These are phyloP conservation scores for Drosophila biarmipes DNA, from an alignment of 1,140 invertebrate genomes.

Conservation along the genomic window DNA sequence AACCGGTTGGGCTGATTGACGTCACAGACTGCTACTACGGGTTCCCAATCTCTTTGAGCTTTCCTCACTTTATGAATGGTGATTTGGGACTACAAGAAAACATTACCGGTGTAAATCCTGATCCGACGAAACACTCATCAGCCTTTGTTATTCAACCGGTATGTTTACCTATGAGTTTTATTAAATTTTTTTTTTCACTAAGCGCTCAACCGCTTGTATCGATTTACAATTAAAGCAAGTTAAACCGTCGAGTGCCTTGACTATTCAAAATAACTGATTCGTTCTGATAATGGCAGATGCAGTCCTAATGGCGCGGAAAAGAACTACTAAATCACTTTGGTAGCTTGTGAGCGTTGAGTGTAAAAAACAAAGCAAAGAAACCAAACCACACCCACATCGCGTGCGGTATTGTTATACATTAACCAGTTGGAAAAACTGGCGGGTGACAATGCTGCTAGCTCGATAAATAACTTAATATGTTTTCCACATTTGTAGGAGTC, in stretches of 20 bases:
- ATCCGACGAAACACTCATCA: constrained; percentile 88
- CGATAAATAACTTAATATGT: not conserved
- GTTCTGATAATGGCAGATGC: no score
- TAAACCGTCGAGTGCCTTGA: no score
- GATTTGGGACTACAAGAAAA: constrained; percentile 88
- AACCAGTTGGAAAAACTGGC: no score
- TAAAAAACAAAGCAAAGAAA: no score
- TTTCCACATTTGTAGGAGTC: constrained; percentile 85
- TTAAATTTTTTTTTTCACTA: not conserved
- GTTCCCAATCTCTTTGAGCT: constrained; percentile 94
- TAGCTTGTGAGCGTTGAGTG: no score
- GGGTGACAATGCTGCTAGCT: no score
- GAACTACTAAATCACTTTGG: no score
- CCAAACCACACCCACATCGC: no score
- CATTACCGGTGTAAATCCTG: constrained; percentile 90
- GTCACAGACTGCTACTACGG: constrained; percentile 93
- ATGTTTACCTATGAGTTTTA: constrained; percentile 61
- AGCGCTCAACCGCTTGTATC: not conserved
- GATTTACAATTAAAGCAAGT: no score
- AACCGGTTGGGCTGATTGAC: constrained; percentile 90
- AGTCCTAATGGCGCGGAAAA: no score
- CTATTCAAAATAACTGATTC: no score
- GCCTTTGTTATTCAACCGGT: constrained; percentile 90
- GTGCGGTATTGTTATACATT: no score
- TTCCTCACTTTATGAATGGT: constrained; percentile 93